Base-by-base conservation (phyloP, 1,140 invertebrate species). In the Teleogryllus occipitalis region DNA sequence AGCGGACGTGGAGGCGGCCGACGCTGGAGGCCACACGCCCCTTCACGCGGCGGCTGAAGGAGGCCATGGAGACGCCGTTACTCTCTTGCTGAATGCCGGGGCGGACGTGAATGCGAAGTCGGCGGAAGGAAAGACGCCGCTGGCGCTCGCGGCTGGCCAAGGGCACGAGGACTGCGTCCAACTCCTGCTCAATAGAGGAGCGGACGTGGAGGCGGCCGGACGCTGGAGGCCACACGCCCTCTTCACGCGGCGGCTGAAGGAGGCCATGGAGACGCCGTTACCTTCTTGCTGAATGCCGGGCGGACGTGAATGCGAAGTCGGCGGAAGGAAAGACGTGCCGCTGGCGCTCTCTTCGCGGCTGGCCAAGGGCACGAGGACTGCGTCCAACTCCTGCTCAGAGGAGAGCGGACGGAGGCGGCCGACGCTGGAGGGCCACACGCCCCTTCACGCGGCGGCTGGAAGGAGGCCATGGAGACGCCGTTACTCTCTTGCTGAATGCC, bases 361-460 rank as follows among this genome's bases (percentile, higher is more conserved):
- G 21, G 79, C 73, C 65, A 46, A 10, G 80, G 81, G 6, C 47
- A 74, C 21, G 5, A 72, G n/a, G 15, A 47, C 14, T 54, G 48
- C 7, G 82, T 90, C 4, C 87, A 93, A 85, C 85, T 93, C 39
- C 85, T 97, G 65, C 81, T 96, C n/a, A n/a, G n/a, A n/a, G n/a
- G n/a, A n/a, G n/a, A n/a, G n/a, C n/a, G 65, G 87, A 91, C 78
- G 92, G 92, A 7, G 94, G 87, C 92, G 2, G 90, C 89, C 85
- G 95, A 93, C 4, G 89, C 91, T 79, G 90, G 92, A 83, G 93
- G 93, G 7, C 92, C 94, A n/a, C 87, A 93, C 90, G 7, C 88
- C 90, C 1, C 54, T 84, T 7, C 82, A 84, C 79, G 73, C 82
- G n/a, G 83, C 83, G 47, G 79, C 76, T 22, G 8, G n/a, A 76